A percentile compares a stretch with the other conserved stretches of the same genome.
These are phyloP conservation scores for Endotricha flammealis DNA, from an alignment of 2,888 invertebrate genomes.

Conservation along the genomic window DNA sequence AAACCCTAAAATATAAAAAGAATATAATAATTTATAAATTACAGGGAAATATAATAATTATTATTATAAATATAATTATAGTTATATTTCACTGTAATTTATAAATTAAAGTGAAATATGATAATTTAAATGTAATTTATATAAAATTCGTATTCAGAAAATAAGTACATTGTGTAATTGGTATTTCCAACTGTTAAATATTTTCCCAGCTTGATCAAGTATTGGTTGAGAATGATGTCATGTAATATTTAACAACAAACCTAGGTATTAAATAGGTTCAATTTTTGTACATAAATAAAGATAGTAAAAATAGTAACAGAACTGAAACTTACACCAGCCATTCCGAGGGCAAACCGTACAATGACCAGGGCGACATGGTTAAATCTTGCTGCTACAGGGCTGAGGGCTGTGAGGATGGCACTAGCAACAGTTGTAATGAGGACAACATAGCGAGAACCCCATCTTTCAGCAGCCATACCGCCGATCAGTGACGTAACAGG, in stretches of 20 bases:
- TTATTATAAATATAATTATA: no score
- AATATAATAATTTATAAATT: no score
- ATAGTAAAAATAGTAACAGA: no score
- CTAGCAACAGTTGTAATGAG: constrained; percentile 70
- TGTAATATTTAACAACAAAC: constrained; percentile 1
- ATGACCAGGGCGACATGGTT: constrained; percentile 76
- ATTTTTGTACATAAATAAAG: no score
- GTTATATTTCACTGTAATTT: no score
- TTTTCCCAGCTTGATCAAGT: neutral
- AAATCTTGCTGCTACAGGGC: constrained; percentile 78
- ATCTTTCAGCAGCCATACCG: constrained; percentile 82
- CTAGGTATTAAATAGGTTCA: no score
- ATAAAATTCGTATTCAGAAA: no score
- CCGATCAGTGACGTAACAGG: constrained; percentile 81
- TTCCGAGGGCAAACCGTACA: constrained; percentile 79
- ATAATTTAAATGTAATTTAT: no score
- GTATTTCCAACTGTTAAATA: constrained; percentile 4
- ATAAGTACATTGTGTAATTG: no score
- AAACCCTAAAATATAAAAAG: no score
- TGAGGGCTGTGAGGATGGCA: constrained; percentile 77
- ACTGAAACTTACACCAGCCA: constrained; percentile 79
- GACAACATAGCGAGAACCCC: constrained; percentile 80
- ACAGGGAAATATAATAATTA: no score
- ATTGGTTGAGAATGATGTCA: constrained; percentile 4
- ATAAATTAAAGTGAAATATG: no score